Evolutionary conservation across 1,140 invertebrate genomes (phyloP).

Genomic region (Acromyrmex echinatior): DNA sequence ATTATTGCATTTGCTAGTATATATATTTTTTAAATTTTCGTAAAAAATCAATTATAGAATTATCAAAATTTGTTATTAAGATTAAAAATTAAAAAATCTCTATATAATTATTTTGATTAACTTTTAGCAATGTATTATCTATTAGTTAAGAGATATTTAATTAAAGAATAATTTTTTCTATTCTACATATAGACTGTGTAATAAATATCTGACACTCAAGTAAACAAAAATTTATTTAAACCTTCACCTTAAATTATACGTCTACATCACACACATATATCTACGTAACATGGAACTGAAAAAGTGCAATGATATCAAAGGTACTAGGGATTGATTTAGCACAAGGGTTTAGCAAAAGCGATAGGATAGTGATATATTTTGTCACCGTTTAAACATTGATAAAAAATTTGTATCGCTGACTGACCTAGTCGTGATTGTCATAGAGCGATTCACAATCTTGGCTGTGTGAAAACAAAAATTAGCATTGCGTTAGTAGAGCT

Average conservation of each 20-base stretch:
- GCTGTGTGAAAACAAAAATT: conserved; percentile 77
- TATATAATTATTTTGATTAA: not conserved
- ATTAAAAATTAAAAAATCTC: conserved; percentile 3
- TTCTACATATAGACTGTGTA: conserved; percentile 4
- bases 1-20: not conserved
- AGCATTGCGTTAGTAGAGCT: conserved; percentile 50
- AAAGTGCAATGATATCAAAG: conserved; percentile 4
- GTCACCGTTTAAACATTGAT: conserved; percentile 70
- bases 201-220: not conserved
- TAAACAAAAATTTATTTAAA: not conserved
- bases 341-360: not conserved
- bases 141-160: not conserved
- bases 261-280: conserved; percentile 10
- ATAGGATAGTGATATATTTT: conserved; percentile 29
- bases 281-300: not conserved
- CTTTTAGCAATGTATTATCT: not conserved
- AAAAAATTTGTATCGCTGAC: conserved; percentile 66
- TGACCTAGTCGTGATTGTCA: conserved; percentile 79
- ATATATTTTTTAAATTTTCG: not conserved
- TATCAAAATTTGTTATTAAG: not conserved
- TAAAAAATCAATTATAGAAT: not conserved
- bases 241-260: not conserved
- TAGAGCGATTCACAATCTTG: conserved; percentile 76
- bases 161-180: not conserved
- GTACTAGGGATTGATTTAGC: not conserved